Conservation (phyloP, 2,113 vertebrate genomes). For the Sinocyclocheilus anophthalmus region DNA sequence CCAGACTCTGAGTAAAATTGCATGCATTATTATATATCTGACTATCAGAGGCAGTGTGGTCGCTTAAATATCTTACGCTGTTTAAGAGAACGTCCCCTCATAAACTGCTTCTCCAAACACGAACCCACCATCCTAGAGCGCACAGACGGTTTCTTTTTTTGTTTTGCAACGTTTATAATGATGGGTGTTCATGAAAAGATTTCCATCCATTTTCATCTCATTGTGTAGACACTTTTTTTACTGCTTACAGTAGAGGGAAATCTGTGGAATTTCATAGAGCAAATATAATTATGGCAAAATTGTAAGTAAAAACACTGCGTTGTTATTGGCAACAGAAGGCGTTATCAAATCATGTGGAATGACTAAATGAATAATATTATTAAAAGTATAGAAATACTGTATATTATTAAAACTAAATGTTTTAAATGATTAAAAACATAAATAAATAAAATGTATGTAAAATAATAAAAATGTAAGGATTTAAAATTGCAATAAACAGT, state of each 20-base stretch:
- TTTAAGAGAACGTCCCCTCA: slow-evolving; percentile 56
- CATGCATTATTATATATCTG: slow-evolving; percentile 48
- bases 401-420: no score
- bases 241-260: background rate
- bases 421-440: no score
- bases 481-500: no score
- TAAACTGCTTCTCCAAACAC: background rate
- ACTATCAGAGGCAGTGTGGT: slow-evolving; percentile 66
- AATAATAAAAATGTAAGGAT: no score
- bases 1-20: slow-evolving; percentile 53
- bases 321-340: background rate
- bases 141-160: background rate
- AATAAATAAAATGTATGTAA: no score
- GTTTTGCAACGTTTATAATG: background rate
- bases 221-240: background rate
- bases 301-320: background rate
- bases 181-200: background rate
- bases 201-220: background rate
- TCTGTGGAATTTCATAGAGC: background rate
- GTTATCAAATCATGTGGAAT: background rate
- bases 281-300: background rate
- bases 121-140: background rate
- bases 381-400: no score
- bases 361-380: no score
- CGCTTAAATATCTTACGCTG: slow-evolving; percentile 75